A percentile compares a stretch with the other conserved stretches of the same genome.
Evolutionary conservation across 2,113 vertebrate genomes (phyloP).

Genomic region (Platycercus adscitus): DNA sequence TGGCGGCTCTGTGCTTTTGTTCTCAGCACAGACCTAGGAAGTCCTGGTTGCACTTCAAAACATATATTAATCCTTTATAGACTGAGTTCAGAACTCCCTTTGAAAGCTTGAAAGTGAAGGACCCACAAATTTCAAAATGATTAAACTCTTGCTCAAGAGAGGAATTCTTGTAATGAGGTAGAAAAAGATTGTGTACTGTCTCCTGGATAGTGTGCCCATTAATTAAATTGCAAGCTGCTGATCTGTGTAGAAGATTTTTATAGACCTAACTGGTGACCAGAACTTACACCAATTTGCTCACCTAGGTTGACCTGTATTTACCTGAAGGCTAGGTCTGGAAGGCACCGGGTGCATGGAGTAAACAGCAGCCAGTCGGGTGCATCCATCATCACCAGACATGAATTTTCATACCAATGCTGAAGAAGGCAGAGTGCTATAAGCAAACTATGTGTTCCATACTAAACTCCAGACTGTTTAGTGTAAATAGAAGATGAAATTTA

Average conservation of each 20-base stretch:
- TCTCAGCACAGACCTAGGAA: background rate
- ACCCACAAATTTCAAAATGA: background rate
- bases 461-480: background rate
- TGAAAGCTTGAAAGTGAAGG: background rate
- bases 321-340: background rate
- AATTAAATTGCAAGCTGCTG: background rate
- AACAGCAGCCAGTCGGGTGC: fast-evolving
- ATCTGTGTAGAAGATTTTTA: background rate
- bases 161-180: background rate
- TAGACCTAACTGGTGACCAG: background rate
- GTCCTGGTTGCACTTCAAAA: background rate
- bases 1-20: background rate
- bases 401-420: background rate
- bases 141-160: background rate
- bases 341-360: background rate
- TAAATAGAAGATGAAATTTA: background rate
- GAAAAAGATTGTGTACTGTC: background rate
- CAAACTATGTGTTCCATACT: background rate
- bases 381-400: background rate
- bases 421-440: background rate
- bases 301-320: background rate
- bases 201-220: background rate
- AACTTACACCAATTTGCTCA: background rate
- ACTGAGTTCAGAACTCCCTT: background rate
- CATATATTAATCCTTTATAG: background rate